These are phyloP conservation scores for Pungitius pungitius DNA, from an alignment of 2,113 vertebrate genomes.

Conservation along the genomic window DNA sequence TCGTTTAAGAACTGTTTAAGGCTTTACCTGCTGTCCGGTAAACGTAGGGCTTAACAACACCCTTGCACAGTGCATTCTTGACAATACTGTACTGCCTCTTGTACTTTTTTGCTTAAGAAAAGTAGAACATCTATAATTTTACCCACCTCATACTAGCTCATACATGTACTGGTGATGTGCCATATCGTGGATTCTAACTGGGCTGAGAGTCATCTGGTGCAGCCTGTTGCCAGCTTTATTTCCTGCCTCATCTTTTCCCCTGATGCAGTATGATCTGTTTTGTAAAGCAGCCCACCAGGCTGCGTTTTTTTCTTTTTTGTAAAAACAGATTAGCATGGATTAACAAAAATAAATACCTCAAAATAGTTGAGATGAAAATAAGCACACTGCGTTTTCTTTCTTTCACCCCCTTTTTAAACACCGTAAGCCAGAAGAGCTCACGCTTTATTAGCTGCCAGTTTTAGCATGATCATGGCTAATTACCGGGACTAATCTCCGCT, in stretches of 20 bases:
- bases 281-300: neutral
- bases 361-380: slow-evolving; percentile 30
- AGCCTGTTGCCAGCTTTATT: slow-evolving; percentile 6
- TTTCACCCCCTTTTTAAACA: slow-evolving; percentile 22
- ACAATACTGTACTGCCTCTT: too few species aligned
- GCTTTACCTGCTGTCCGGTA: too few species aligned
- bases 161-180: neutral
- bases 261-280: slow-evolving; percentile 7
- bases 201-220: neutral
- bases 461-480: slow-evolving; percentile 64
- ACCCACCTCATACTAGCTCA: neutral
- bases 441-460: slow-evolving; percentile 62
- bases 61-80: too few species aligned
- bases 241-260: slow-evolving; percentile 5
- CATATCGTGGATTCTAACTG: neutral
- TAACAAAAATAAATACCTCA: slow-evolving; percentile 29
- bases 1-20: too few species aligned
- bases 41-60: too few species aligned
- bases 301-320: neutral
- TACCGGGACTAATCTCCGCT: slow-evolving; percentile 68
- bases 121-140: neutral
- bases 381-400: slow-evolving; percentile 4
- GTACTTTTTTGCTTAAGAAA: too few species aligned
- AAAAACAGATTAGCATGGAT: neutral
- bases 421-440: slow-evolving; percentile 51